These are phyloP conservation scores for Teinopalpus imperialis DNA, from an alignment of 2,888 invertebrate species.

Conservation along the genomic window DNA sequence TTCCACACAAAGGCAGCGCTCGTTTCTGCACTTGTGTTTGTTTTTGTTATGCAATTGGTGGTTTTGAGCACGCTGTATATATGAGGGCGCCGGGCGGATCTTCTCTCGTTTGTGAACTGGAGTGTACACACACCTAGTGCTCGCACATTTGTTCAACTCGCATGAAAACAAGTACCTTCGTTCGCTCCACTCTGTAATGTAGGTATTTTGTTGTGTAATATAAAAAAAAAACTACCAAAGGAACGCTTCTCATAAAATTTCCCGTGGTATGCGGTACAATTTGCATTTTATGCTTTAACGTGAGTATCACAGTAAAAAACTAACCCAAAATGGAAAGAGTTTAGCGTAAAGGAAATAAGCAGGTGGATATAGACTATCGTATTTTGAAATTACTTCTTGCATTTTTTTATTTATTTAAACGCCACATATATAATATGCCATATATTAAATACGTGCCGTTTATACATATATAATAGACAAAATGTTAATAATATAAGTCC, in stretches of 20 bases:
- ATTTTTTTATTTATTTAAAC: too few relatives aligned
- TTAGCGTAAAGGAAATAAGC: conserved; percentile 22
- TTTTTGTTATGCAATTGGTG: conserved; percentile 78
- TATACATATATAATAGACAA: too few relatives aligned
- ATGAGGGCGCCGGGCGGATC: conserved; percentile 44
- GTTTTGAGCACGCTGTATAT: conserved; percentile 60
- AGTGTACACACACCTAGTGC: conserved; percentile 36
- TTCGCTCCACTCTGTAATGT: conserved; percentile 18
- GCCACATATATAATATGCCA: too few relatives aligned
- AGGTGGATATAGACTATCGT: conserved; percentile 20
- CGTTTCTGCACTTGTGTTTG: conserved; percentile 72
- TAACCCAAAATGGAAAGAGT: conserved; percentile 31
- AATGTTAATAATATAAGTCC: too few relatives aligned
- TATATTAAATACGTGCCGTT: too few relatives aligned
- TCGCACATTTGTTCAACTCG: conserved; percentile 26
- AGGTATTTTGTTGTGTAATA: conserved; percentile 29
- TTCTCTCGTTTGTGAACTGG: conserved; percentile 67
- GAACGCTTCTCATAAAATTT: conserved; percentile 46
- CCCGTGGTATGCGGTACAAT: conserved; percentile 47
- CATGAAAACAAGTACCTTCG: conserved; percentile 27
- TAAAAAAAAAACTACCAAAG: conserved; percentile 50
- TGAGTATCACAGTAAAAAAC: conserved; percentile 46
- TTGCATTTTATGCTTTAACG: conserved; percentile 58
- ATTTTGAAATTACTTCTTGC: neutral
- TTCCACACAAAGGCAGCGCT: conserved; percentile 71